Evolutionary conservation across 2,888 invertebrate genomes (phyloP), one percentile per base, ranked within the genome.

Genomic region (Nasonia oneida): DNA sequence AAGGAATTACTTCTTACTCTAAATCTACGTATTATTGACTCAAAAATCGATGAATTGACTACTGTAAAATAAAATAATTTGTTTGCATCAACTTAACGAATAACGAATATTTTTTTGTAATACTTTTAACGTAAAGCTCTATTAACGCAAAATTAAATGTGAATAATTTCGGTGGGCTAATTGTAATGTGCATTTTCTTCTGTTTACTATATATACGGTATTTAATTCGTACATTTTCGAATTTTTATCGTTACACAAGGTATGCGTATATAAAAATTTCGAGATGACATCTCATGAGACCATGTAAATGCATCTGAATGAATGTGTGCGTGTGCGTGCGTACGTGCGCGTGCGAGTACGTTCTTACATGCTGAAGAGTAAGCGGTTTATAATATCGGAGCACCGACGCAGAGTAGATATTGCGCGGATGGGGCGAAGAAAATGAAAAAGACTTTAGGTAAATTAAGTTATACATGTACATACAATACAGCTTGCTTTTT

Each of bases 341-440:
- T 81, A 79, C 79, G 81, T 86, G 84, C 83, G 86, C 79, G 84
- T 84, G 86, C 84, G 64, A 76, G 78, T 87, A 84, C 78, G 86
- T 85, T 81, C 64, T 87, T 87, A 87, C 64, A 87, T 85, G 80
- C 81, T 85, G 85, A 87, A 87, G 53, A 83, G 76, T 85, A 85
- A 87, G 83, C 83, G 47, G 80, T 74, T 77, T 87, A 85, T 83
- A 83, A 81, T 84, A 75, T 83, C 82, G 85, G 85, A 85, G 85
- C 79, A 87, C 87, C 85, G 81, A 79, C 79, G 81, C 81, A 67
- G 37, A 84, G 61, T 85, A 83, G 42, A 81, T 85, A 77, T 84
- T 67, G 82, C 87, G 80, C 76, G 64, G 78, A 81, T 84, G 47
- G 77, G 75, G 74, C 81, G 78, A 86, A 86, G 42, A 50, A 53